Conservation (phyloP, 2,113 vertebrate species). For the Formicarius rufipectus region DNA sequence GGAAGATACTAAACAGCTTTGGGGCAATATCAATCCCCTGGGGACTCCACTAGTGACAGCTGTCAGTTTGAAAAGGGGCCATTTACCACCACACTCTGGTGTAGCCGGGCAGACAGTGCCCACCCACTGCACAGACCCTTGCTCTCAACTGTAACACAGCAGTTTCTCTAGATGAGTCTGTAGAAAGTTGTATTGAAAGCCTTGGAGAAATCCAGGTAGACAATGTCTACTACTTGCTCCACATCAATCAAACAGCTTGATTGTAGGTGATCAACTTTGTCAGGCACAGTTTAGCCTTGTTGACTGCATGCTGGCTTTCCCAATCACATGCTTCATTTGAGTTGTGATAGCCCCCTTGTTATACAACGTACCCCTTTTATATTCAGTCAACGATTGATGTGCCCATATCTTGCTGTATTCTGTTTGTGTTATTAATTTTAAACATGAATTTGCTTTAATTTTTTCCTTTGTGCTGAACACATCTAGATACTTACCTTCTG, state of each 20-base stretch:
- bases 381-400: neutral
- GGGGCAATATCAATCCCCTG: no score
- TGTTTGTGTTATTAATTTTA: neutral
- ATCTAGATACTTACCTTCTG: neutral
- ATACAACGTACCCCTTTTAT: neutral
- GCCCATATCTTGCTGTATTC: neutral
- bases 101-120: neutral
- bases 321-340: neutral
- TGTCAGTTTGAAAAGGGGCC: neutral
- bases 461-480: neutral
- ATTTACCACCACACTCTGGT: neutral
- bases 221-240: neutral
- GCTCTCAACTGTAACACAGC: neutral
- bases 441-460: neutral
- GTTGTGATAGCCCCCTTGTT: neutral
- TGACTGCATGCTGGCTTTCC: neutral
- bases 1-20: neutral
- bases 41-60: neutral
- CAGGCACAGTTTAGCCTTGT: neutral
- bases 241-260: neutral
- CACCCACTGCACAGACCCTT: no score
- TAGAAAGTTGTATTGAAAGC: neutral
- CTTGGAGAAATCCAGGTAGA: neutral
- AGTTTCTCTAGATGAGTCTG: neutral
- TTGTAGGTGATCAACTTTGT: rapidly evolving